These are phyloP conservation scores for Pogoniulus pusillus DNA, from an alignment of 2,797 vertebrate species.

Conservation along the genomic window DNA sequence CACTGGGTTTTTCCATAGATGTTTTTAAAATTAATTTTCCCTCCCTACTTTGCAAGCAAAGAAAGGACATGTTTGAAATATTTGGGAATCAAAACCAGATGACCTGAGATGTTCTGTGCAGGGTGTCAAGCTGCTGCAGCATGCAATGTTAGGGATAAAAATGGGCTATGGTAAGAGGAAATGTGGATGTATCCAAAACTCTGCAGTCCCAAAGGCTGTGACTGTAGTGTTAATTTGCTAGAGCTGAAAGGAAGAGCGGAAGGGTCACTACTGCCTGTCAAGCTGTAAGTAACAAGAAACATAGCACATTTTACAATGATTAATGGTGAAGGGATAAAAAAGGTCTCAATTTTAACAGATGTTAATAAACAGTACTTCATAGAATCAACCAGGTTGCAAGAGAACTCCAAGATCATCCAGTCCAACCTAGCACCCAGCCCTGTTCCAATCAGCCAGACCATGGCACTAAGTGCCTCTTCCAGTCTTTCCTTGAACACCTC, in stretches of 20 bases:
- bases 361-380: conserved; percentile 50
- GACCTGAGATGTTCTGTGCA: not conserved
- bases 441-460: too few species aligned
- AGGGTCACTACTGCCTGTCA: conserved; percentile 27
- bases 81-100: not conserved
- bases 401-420: too few species aligned
- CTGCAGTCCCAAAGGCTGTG: conserved; percentile 19
- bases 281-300: conserved; percentile 25
- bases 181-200: conserved; percentile 27
- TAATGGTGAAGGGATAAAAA: conserved; percentile 48
- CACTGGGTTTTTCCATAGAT: too few species aligned
- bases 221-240: conserved; percentile 40
- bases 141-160: conserved; percentile 19
- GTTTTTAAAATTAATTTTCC: too few species aligned
- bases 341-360: conserved; percentile 44
- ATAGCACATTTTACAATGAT: conserved; percentile 40
- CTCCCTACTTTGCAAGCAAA: too few species aligned
- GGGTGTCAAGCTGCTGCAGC: not conserved
- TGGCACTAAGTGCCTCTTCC: too few species aligned
- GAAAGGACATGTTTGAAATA: not conserved
- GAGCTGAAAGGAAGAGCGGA: conserved; percentile 37
- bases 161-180: conserved; percentile 20
- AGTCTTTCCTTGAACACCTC: too few species aligned
- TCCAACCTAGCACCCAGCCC: too few species aligned
- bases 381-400: too few species aligned